phyloP scores from a whole-genome alignment of 2,113 vertebrate species.

The Phoenicopterus ruber region DNA sequence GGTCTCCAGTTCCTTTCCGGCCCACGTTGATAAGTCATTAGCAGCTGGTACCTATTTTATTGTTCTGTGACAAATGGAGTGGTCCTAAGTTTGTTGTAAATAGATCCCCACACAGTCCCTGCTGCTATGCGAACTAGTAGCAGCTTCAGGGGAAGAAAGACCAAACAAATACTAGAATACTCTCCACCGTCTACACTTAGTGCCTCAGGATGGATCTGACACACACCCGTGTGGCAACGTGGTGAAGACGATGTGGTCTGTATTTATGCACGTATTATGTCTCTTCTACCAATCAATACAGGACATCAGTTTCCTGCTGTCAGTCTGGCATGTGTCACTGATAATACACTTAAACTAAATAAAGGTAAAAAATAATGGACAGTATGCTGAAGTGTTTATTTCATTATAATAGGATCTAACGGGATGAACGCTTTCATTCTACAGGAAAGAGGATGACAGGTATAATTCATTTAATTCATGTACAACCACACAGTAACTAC shows the following conservation, averaged over 20 bases:
- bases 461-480: conserved; percentile 45
- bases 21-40: neutral
- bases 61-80: neutral
- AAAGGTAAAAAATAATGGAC: conserved; percentile 18
- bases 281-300: neutral
- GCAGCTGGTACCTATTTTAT: neutral
- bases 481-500: conserved; percentile 14
- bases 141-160: neutral
- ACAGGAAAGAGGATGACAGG: conserved; percentile 50
- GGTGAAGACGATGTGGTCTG: neutral
- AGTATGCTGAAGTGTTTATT: conserved; percentile 7
- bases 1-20: neutral
- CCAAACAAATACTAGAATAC: neutral
- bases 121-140: neutral
- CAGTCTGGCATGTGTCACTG: conserved; percentile 5
- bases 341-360: conserved; percentile 35
- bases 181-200: neutral
- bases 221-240: neutral
- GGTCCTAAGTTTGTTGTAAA: neutral
- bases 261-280: neutral
- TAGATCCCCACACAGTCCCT: neutral
- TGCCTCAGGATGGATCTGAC: neutral
- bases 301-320: conserved; percentile 1
- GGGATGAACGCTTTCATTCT: conserved; percentile 3
- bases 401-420: conserved; percentile 24